Evolutionary conservation across 1,140 invertebrate genomes (phyloP), one percentile per base, ranked within the genome.

Genomic region (Drosophila subobscura): DNA sequence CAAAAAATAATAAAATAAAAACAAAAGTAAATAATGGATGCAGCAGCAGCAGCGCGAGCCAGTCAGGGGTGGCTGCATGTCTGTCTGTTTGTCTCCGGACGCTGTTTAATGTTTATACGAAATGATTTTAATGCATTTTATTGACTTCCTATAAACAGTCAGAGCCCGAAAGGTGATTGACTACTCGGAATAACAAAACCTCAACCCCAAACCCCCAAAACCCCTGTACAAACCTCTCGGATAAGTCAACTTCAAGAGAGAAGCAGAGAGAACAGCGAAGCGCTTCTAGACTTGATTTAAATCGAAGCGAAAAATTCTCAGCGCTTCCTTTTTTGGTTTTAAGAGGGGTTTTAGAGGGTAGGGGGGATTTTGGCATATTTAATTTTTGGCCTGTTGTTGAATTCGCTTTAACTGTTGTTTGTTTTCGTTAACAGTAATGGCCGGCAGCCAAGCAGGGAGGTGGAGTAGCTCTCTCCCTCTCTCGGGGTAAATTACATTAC

Each of bases 341-440:
- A 54, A 41, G 44, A 29, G 44, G 46, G 50, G 40, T 37, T 42
- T 47, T 58, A 44, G 29, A 7, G 8, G 20, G 41, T 47, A 22
- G 61, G 20, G 37, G 55, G 44, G 54, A 45, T 60, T 58, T 71
- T 51, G 75, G 59, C 75, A 83, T 74, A 80, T 79, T 80, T 72
- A 58, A 60, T 73, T 78, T 83, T 78, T 83, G 56, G 64, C 60
- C 23, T 70, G 66, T 70, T 60, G 72, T 51, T 76, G 75, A 72
- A 50, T 79, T 79, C 60, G 68, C 56, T 80, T 37, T 81, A 86
- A 86, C 80, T 85, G 77, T 84, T 85, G 72, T 80, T 84, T 84
- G 76, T 84, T 84, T 84, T 85, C 56, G 80, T 86, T 86, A 85
- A 86, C 81, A 77, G 83, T 86, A 86, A 81, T 86, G 81, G 68